A percentile compares a stretch with the other conserved stretches of the same genome.
phyloP scores from a whole-genome alignment of 2,797 vertebrate genomes.

The Gadopsis marmoratus region DNA sequence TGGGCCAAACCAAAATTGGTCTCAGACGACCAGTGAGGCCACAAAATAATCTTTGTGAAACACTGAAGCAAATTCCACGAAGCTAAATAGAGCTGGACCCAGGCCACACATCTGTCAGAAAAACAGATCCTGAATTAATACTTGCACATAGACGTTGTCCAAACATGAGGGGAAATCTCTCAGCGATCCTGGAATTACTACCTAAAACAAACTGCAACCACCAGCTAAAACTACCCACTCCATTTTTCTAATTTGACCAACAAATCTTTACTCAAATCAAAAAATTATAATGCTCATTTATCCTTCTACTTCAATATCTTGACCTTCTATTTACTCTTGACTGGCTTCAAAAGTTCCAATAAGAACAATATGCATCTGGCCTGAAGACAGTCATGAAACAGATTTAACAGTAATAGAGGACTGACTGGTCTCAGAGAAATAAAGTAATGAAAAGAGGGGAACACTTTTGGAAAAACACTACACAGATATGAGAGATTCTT shows the following conservation, averaged over 20 bases:
- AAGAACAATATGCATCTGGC: neutral
- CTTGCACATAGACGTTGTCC: constrained; percentile 43
- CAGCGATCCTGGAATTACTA: constrained; percentile 38
- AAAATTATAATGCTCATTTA: constrained; percentile 29
- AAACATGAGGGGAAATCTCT: constrained; percentile 59
- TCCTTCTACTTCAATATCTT: constrained; percentile 26
- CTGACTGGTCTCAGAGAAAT: neutral
- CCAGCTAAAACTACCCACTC: constrained; percentile 25
- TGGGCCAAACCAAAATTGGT: constrained; percentile 82
- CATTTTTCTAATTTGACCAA: constrained; percentile 29
- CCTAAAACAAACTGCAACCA: constrained; percentile 44
- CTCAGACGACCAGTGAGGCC: constrained; percentile 78
- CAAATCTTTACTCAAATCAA: constrained; percentile 32
- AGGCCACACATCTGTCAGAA: constrained; percentile 72
- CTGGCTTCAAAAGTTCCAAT: constrained; percentile 17
- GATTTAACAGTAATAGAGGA: neutral
- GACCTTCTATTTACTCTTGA: constrained; percentile 4
- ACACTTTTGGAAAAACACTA: neutral
- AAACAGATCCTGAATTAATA: constrained; percentile 61
- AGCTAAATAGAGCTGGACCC: constrained; percentile 73
- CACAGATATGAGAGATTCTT: constrained; percentile 8
- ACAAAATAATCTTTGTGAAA: constrained; percentile 76
- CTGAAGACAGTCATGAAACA: constrained; percentile 3
- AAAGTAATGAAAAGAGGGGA: neutral
- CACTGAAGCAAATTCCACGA: constrained; percentile 70